phyloP scores from a whole-genome alignment of 2,113 vertebrate species.

The Ursus arctos region DNA sequence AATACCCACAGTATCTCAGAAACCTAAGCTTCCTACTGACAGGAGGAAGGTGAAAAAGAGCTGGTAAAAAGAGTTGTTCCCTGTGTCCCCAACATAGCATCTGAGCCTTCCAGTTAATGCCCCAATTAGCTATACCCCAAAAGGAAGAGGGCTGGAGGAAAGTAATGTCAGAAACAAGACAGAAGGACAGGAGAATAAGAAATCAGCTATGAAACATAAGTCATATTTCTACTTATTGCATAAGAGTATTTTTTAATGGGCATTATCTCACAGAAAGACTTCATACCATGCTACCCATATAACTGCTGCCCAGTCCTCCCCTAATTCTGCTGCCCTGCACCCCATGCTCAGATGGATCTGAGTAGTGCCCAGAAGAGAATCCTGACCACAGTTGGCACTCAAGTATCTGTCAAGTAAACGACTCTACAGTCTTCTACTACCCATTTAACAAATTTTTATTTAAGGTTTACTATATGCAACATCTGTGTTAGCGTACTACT shows the following conservation, averaged over 20 bases:
- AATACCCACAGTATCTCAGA: not conserved
- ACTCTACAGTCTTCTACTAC: not conserved
- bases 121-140: not conserved
- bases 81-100: not conserved
- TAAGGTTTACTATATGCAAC: not conserved
- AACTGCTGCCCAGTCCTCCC: not conserved
- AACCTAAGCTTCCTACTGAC: not conserved
- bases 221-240: not conserved
- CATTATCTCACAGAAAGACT: not conserved
- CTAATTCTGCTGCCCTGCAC: not conserved
- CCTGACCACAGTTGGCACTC: not conserved
- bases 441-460: not conserved
- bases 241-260: not conserved
- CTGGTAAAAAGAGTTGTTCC: not conserved
- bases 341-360: not conserved
- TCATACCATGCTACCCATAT: not conserved
- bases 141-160: not conserved
- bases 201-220: not conserved
- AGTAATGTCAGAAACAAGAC: slow-evolving; percentile 16
- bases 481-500: not conserved
- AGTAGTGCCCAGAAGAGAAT: not conserved
- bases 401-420: not conserved
- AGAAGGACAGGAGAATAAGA: not conserved
- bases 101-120: not conserved
- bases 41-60: not conserved